These are phyloP conservation scores for Tortricodes alternella DNA, from an alignment of 2,888 invertebrate genomes.

Conservation along the genomic window DNA sequence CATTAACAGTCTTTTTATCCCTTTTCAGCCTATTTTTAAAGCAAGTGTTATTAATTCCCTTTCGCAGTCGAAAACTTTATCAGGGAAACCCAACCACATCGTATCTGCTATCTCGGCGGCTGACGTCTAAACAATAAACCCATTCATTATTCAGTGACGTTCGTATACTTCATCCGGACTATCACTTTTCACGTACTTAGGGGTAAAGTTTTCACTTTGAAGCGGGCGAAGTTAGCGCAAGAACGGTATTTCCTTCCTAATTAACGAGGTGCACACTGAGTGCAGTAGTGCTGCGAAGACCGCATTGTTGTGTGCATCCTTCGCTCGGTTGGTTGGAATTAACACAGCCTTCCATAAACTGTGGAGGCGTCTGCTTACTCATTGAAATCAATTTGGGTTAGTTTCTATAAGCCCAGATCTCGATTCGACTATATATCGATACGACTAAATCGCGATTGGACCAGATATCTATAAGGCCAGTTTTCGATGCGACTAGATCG, in stretches of 20 bases:
- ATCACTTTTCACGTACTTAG: conserved; percentile 59
- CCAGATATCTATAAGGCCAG: no score
- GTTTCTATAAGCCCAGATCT: no score
- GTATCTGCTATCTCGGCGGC: neutral
- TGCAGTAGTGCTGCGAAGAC: conserved; percentile 32
- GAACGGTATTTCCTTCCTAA: conserved; percentile 59
- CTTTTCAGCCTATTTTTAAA: neutral
- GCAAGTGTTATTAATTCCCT: neutral
- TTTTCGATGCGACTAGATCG: no score
- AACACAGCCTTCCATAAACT: conserved; percentile 39
- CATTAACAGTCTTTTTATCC: no score
- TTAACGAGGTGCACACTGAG: conserved; percentile 53
- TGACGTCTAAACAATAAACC: conserved; percentile 15
- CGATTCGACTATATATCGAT: no score
- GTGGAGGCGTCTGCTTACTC: conserved; percentile 33
- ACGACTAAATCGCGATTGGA: no score
- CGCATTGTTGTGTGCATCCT: conserved; percentile 55
- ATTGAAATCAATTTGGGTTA: conserved; percentile 18
- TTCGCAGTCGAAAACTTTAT: neutral
- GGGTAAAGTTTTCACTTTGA: conserved; percentile 53
- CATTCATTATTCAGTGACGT: conserved; percentile 22
- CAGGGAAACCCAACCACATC: neutral
- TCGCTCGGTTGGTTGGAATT: conserved; percentile 44
- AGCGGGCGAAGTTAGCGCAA: conserved; percentile 49
- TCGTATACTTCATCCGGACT: conserved; percentile 36